Percentiles rank a stretch among this genome's conserved stretches.
phyloP scores from a whole-genome alignment of 2,113 vertebrate species.

The Crotalus tigris region DNA sequence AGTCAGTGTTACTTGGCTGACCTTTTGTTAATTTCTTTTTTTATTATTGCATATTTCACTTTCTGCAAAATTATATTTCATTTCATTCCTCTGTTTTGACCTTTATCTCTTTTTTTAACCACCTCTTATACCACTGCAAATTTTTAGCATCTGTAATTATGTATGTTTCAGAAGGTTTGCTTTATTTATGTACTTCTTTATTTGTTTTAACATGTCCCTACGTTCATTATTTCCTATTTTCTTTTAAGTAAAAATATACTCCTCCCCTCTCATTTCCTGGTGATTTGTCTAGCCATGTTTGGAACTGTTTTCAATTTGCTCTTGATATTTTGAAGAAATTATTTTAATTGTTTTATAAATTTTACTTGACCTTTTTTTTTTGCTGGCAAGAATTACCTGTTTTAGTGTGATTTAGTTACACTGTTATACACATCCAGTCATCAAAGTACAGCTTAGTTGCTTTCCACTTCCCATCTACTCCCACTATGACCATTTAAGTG shows the following conservation, averaged over 20 bases:
- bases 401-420: slow-evolving; percentile 36
- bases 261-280: slow-evolving; percentile 37
- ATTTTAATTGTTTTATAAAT: slow-evolving; percentile 22
- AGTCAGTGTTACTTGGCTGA: neutral
- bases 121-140: slow-evolving; percentile 7
- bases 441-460: slow-evolving; percentile 26
- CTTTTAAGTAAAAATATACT: slow-evolving; percentile 58
- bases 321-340: slow-evolving; percentile 43
- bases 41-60: slow-evolving; percentile 23
- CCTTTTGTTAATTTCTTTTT: neutral
- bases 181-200: slow-evolving; percentile 55
- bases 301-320: slow-evolving; percentile 36
- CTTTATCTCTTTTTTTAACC: neutral
- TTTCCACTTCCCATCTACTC: neutral
- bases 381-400: slow-evolving; percentile 15
- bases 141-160: slow-evolving; percentile 54
- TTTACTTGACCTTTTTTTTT: slow-evolving; percentile 19
- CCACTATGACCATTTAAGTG: neutral
- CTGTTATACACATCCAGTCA: slow-evolving; percentile 27
- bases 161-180: slow-evolving; percentile 45
- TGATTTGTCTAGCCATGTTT: slow-evolving; percentile 38
- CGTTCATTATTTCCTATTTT: slow-evolving; percentile 66
- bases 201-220: slow-evolving; percentile 60
- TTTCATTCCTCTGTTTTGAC: slow-evolving; percentile 28
- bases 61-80: slow-evolving; percentile 23